These are phyloP conservation scores for Monochamus alternatus DNA, from an alignment of 2,888 invertebrate genomes.

Conservation along the genomic window DNA sequence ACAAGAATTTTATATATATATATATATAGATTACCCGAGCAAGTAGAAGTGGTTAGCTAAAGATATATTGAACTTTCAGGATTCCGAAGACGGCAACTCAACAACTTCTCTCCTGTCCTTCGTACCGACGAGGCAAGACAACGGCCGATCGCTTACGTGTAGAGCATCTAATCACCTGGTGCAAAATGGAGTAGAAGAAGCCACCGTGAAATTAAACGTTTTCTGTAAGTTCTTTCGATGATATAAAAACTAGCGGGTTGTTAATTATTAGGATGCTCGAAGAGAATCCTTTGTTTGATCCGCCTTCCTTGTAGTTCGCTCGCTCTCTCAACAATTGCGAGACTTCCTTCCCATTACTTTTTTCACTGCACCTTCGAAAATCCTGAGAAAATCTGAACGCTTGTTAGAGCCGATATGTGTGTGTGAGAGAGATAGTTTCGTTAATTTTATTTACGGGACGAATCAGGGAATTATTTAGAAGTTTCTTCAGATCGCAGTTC, in stretches of 20 bases:
- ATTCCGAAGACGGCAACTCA: constrained; percentile 86
- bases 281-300: constrained; percentile 49
- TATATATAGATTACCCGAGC: too few relatives aligned
- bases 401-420: constrained; percentile 23
- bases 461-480: constrained; percentile 10
- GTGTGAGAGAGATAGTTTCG: constrained; percentile 29
- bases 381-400: constrained; percentile 31
- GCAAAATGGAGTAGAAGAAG: constrained; percentile 82
- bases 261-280: constrained; percentile 52
- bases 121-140: constrained; percentile 84
- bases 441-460: constrained; percentile 21
- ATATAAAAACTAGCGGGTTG: constrained; percentile 55
- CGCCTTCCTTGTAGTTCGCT: constrained; percentile 44
- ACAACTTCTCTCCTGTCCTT: constrained; percentile 85
- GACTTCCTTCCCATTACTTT: constrained; percentile 39
- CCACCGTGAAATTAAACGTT: constrained; percentile 86
- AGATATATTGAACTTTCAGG: constrained; percentile 71
- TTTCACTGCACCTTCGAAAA: constrained; percentile 26
- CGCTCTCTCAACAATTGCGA: constrained; percentile 40
- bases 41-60: too few relatives aligned
- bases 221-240: constrained; percentile 82
- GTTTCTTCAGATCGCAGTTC: not conserved
- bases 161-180: constrained; percentile 85
- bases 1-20: too few relatives aligned
- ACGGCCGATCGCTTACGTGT: constrained; percentile 85